phyloP scores from a whole-genome alignment of 2,797 vertebrate genomes.

The Argyrosomus regius region DNA sequence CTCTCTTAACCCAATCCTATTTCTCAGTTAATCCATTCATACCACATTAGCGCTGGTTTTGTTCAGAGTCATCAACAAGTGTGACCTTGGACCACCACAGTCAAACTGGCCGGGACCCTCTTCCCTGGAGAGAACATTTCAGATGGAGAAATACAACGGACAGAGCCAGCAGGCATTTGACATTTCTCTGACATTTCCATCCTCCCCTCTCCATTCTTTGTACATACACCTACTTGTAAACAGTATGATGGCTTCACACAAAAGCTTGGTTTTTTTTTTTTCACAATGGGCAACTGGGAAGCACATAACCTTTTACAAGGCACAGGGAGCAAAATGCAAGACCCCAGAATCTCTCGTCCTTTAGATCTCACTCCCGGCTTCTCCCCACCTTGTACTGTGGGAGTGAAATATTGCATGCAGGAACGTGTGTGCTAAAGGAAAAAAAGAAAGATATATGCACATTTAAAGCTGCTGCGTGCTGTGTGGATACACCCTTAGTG shows the following conservation, averaged over 20 bases:
- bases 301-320: slow-evolving; percentile 82
- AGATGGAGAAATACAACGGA: slow-evolving; percentile 72
- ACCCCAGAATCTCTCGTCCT: slow-evolving; percentile 58
- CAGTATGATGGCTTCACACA: slow-evolving; percentile 83
- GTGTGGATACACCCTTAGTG: not conserved
- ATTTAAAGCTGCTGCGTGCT: slow-evolving; percentile 7
- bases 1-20: slow-evolving; percentile 19
- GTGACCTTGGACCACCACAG: slow-evolving; percentile 70
- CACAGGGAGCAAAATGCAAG: slow-evolving; percentile 69
- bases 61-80: slow-evolving; percentile 59
- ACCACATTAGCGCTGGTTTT: slow-evolving; percentile 39
- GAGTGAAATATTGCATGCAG: slow-evolving; percentile 47
- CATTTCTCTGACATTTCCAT: slow-evolving; percentile 88
- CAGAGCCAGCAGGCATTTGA: slow-evolving; percentile 84
- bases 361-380: slow-evolving; percentile 46
- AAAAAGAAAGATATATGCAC: slow-evolving; percentile 13
- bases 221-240: slow-evolving; percentile 82
- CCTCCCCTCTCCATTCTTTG: slow-evolving; percentile 76
- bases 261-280: slow-evolving; percentile 73
- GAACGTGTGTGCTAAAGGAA: slow-evolving; percentile 15
- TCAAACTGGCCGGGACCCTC: slow-evolving; percentile 60
- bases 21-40: slow-evolving; percentile 43
- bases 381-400: slow-evolving; percentile 28
- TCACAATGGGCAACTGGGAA: slow-evolving; percentile 75
- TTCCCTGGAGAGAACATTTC: slow-evolving; percentile 77